These are phyloP conservation scores for Catharus minimus DNA, from an alignment of 2,113 vertebrate genomes.

Conservation along the genomic window DNA sequence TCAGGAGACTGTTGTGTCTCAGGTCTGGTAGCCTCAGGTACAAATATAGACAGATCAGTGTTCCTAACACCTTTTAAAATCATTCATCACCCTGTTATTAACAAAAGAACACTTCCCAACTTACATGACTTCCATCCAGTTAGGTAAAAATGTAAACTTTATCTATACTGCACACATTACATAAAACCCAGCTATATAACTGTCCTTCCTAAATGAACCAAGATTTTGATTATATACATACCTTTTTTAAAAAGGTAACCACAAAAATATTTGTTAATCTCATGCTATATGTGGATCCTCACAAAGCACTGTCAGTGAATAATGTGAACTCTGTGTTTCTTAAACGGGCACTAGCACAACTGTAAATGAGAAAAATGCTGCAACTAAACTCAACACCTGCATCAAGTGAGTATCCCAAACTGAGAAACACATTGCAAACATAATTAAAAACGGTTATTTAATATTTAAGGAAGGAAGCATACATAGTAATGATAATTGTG, in stretches of 20 bases:
- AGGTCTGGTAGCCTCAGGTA: neutral
- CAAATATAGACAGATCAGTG: neutral
- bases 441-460: neutral
- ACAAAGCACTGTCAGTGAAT: neutral
- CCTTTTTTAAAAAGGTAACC: neutral
- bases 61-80: neutral
- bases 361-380: neutral
- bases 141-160: slow-evolving; percentile 11
- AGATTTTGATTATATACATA: neutral
- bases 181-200: neutral
- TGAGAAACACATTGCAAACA: neutral
- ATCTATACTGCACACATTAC: neutral
- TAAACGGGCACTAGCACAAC: neutral
- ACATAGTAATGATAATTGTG: neutral
- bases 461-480: neutral
- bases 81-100: slow-evolving; percentile 1
- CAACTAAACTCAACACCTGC: neutral
- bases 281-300: neutral
- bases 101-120: neutral
- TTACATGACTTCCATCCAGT: neutral
- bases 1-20: neutral
- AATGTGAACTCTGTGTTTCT: neutral
- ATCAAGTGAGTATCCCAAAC: neutral
- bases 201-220: neutral
- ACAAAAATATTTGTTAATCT: neutral